Base-by-base conservation (phyloP, 1,140 invertebrate genomes). In the Capitella teleta region DNA sequence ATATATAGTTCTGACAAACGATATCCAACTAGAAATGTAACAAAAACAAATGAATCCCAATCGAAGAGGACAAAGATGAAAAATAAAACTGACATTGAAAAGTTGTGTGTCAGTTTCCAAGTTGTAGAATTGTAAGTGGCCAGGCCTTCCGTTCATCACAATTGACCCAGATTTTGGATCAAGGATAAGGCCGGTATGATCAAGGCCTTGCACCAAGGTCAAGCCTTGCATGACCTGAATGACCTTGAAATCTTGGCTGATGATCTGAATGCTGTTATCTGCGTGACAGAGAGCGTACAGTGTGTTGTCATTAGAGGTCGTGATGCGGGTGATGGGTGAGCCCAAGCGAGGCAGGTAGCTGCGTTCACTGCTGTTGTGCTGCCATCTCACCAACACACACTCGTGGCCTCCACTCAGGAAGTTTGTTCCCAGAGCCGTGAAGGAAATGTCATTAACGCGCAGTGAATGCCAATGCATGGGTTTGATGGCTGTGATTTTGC, bases 51-150 rank as follows among this genome's bases (percentile, higher is more conserved):
- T 21, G 24, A 49, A n/a, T 4, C 5, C 40, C 24, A 28, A 26
- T 23, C 18, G 28, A 23, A 44, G 26, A 40, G 38, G 19, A 21
- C 24, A 1, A 28, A 8, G 24, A 26, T 44, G 32, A 8, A 18
- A 48, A n/a, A 21, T 40, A 21, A 51, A 23, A 75, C 78, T 79
- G 69, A 87, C 84, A 77, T 83, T 84, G 59, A 80, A 87, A 0
- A 87, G 62, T 47, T 86, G 74, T 57, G 70, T 79, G 58, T 81
- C 80, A 4, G 76, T 77, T 45, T 76, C 69, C 1, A 81, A 75
- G 42, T 80, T 80, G 64, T 81, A 88, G 73, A 88, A 87, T 67
- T 91, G 87, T 34, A 90, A 67, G 59, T 86, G 80, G 23, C 87
- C 87, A 1, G 79, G 75, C 56, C 79, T 76, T 30, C 85, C 85